Evolutionary conservation across 2,888 invertebrate genomes (phyloP).

Genomic region (Agrochola circellaris): DNA sequence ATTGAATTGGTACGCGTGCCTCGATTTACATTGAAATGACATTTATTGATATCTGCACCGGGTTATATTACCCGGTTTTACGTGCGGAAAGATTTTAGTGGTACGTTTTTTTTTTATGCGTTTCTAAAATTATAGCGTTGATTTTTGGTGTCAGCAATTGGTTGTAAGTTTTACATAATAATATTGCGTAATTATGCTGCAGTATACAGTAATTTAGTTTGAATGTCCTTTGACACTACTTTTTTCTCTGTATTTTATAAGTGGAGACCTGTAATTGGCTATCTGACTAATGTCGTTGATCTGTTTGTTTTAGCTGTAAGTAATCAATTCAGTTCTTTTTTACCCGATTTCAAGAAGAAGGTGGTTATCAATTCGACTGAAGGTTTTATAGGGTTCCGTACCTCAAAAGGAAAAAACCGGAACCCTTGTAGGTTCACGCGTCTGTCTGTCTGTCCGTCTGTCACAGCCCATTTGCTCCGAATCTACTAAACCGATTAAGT

Average conservation of each 20-base stretch:
- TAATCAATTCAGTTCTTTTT: background rate
- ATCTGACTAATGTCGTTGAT: no score
- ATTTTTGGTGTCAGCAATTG: background rate
- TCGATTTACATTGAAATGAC: conserved; percentile 63
- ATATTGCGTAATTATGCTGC: no score
- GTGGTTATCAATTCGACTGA: background rate
- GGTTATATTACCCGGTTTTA: conserved; percentile 18
- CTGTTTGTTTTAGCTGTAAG: no score
- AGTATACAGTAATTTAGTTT: no score
- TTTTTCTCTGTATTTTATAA: no score
- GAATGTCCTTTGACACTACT: no score
- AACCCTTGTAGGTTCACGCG: no score
- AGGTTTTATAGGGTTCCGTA: background rate
- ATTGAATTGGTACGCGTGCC: conserved; percentile 58
- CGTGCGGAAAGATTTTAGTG: conserved; percentile 22
- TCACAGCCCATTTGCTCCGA: no score
- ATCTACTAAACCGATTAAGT: no score
- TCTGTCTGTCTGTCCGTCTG: no score
- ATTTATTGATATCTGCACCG: conserved; percentile 53
- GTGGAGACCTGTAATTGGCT: no score
- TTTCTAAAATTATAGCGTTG: conserved; percentile 1
- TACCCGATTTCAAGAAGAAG: background rate
- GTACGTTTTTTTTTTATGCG: background rate
- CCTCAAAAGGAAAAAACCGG: no score
- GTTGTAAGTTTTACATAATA: background rate